Percentiles rank a stretch among this genome's conserved stretches.
These are phyloP conservation scores for Saxidomus purpurata DNA, from an alignment of 1,140 invertebrate genomes.

Conservation along the genomic window DNA sequence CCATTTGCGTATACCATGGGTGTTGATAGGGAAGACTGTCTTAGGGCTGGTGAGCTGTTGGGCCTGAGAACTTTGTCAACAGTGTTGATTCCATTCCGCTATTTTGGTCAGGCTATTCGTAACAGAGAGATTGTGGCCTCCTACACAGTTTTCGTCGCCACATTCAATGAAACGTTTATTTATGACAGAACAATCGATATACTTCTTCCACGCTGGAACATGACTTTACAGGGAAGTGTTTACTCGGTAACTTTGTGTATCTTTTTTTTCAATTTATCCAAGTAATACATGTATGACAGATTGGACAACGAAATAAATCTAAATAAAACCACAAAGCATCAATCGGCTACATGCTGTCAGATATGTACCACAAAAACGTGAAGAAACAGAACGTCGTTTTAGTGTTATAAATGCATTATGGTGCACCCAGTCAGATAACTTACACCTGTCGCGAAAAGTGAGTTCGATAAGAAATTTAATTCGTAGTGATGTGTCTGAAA, in stretches of 20 bases:
- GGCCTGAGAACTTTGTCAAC: conserved; percentile 78
- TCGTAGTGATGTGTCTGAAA: too few relatives aligned
- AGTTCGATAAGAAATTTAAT: too few relatives aligned
- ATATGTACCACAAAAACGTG: too few relatives aligned
- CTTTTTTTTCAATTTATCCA: too few relatives aligned
- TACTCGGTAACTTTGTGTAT: conserved; percentile 16
- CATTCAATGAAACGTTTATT: neutral
- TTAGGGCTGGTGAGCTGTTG: conserved; percentile 75
- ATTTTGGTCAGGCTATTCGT: conserved; percentile 57
- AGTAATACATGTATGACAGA: too few relatives aligned
- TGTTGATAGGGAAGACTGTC: conserved; percentile 71
- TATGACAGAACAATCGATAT: conserved; percentile 46
- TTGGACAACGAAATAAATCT: too few relatives aligned
- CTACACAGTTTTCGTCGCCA: conserved; percentile 44
- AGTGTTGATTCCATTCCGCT: conserved; percentile 76
- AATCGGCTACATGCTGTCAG: too few relatives aligned
- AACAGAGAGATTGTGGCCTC: conserved; percentile 55
- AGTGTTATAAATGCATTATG: too few relatives aligned
- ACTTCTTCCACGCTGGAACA: neutral
- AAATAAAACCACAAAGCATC: too few relatives aligned
- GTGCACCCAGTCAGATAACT: too few relatives aligned
- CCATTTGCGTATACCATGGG: conserved; percentile 79
- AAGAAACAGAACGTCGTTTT: too few relatives aligned
- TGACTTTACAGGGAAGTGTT: conserved; percentile 29
- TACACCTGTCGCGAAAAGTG: too few relatives aligned